Evolutionary conservation across 2,113 vertebrate species (phyloP).

Genomic region (Zonotrichia leucophrys): DNA sequence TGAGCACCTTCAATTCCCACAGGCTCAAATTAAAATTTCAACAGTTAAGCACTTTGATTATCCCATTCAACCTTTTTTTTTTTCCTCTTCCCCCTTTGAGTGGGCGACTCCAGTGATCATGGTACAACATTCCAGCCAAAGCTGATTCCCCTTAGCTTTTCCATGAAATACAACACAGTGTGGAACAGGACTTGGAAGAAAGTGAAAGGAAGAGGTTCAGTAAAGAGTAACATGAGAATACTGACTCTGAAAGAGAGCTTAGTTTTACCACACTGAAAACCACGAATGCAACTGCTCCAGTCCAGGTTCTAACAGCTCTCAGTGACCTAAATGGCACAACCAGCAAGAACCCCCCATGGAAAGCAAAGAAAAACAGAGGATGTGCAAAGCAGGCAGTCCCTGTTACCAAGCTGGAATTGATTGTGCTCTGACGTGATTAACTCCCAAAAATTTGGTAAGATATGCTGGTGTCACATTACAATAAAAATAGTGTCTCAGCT

Average conservation of each 20-base stretch:
- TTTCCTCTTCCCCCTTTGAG: not conserved
- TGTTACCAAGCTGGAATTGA: not conserved
- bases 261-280: not conserved
- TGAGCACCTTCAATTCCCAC: not conserved
- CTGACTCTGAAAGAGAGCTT: not conserved
- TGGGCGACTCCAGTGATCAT: not conserved
- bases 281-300: not conserved
- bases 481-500: slow-evolving; percentile 20
- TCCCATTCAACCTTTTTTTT: not conserved
- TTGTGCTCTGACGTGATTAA: not conserved
- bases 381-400: not conserved
- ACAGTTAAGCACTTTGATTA: not conserved
- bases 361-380: not conserved
- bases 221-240: not conserved
- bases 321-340: not conserved
- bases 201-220: not conserved
- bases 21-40: not conserved
- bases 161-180: not conserved
- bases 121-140: not conserved
- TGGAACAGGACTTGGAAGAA: not conserved
- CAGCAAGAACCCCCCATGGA: not conserved
- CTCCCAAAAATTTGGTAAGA: not conserved
- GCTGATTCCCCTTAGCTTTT: not conserved
- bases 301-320: not conserved
- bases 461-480: not conserved